Conservation (phyloP, 2,888 invertebrate genomes). For the Dascillus cervinus region DNA sequence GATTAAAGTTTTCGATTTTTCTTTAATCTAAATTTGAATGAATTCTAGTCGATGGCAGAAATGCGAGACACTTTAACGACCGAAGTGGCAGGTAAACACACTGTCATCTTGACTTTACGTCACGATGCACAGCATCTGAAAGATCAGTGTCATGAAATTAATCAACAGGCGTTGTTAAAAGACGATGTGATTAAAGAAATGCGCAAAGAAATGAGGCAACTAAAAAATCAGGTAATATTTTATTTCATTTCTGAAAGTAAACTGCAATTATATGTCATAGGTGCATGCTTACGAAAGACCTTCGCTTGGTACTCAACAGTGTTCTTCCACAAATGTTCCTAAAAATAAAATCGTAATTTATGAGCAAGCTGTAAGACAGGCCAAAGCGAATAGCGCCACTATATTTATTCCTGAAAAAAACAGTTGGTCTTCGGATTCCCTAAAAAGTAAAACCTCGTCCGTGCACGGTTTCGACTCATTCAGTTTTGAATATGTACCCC, state of each 20-base stretch:
- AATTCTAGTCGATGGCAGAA: slow-evolving; percentile 42
- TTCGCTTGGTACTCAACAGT: slow-evolving; percentile 1
- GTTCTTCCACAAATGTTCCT: neutral
- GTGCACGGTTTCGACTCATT: too few species aligned
- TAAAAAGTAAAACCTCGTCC: too few species aligned
- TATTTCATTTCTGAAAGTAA: slow-evolving; percentile 21
- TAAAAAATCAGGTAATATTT: slow-evolving; percentile 33
- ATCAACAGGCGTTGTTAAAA: slow-evolving; percentile 51
- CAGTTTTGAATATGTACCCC: neutral
- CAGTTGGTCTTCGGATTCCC: neutral
- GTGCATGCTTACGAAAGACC: slow-evolving; percentile 3
- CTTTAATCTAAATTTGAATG: slow-evolving; percentile 25
- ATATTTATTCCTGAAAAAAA: neutral
- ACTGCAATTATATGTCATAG: neutral
- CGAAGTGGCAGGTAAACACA: slow-evolving; percentile 52
- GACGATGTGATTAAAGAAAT: slow-evolving; percentile 60
- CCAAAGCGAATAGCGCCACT: neutral
- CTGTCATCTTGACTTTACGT: slow-evolving; percentile 47
- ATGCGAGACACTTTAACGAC: slow-evolving; percentile 49
- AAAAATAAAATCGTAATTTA: too few species aligned
- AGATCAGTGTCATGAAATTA: slow-evolving; percentile 48
- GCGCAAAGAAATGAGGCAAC: slow-evolving; percentile 52
- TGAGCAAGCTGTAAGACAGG: neutral
- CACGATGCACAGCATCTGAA: slow-evolving; percentile 49
- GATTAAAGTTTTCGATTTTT: slow-evolving; percentile 19